Evolutionary conservation across 2,113 vertebrate species (phyloP).

Genomic region (Myrmophylax atrothorax): DNA sequence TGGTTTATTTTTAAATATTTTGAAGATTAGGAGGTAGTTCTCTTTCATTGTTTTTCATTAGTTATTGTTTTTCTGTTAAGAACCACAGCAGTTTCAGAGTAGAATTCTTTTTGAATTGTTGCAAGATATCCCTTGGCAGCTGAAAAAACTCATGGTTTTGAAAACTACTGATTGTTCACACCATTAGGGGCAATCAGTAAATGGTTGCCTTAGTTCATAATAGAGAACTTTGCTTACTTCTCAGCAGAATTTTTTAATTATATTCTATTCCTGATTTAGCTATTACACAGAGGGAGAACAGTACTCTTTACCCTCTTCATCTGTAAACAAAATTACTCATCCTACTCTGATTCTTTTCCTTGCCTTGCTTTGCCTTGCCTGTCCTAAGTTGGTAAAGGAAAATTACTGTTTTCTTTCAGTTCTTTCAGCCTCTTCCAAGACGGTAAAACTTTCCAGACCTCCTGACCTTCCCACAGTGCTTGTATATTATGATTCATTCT

Average conservation of each 20-base stretch:
- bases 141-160: neutral
- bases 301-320: neutral
- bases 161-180: neutral
- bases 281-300: neutral
- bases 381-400: neutral
- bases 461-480: slow-evolving; percentile 7
- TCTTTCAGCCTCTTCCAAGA: slow-evolving; percentile 5
- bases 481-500: neutral
- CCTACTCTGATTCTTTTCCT: neutral
- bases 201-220: neutral
- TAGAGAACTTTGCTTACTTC: neutral
- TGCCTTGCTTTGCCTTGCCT: neutral
- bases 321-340: neutral
- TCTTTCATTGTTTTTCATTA: neutral
- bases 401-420: neutral
- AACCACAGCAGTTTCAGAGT: neutral
- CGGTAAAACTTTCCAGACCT: slow-evolving; percentile 36
- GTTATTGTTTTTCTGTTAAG: neutral
- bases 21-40: neutral
- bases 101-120: neutral
- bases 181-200: neutral
- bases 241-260: neutral
- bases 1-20: neutral
- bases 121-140: neutral
- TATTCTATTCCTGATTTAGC: neutral